Evolutionary conservation across 2,797 vertebrate genomes (phyloP), one percentile per base, ranked within the genome.

Genomic region (Amniataba percoides): DNA sequence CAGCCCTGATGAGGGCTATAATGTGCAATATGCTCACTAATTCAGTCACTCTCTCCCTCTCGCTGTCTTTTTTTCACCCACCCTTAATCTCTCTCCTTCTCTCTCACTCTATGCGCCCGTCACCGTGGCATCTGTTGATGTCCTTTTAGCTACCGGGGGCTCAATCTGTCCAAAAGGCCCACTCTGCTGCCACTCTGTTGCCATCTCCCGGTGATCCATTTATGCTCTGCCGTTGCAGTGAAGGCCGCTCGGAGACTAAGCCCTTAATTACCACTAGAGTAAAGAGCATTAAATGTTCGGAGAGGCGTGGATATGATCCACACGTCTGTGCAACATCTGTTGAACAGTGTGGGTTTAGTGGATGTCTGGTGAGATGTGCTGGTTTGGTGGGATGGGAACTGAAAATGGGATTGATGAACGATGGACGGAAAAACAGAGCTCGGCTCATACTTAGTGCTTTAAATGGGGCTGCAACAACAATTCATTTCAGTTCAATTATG

Each of bases 11-110:
- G 74, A 90, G 84, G 83, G 78, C 86, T 88, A 67, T 88, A 89
- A 88, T 92, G 89, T 83, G 87, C 84, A 92, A 90, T 92, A 91
- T 92, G 89, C 78, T 90, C 81, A 15, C 86, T 92, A 84, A 87
- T 88, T 87, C 82, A 72, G 60, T 73, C 63, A 36, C 71, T 71
- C 71, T 67, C 78, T 67, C 57, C 9, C 60, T 68, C 72, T 67
- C 11, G 19, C 57, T 73, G 25, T 57, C 40, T 84, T 5, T 81
- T 77, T 74, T 68, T 8, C 34, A 36, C 34, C 34, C 66, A 25
- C 63, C 77, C 71, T 79, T 88, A 87, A 90, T 88, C 82, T 88
- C 78, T 56, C 81, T 23, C 73, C 43, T 67, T 58, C 75, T 67
- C 68, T 67, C 78, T 77, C 79, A 13, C 77, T 75, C 81, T 45